These are phyloP conservation scores for Euplexia lucipara DNA, from an alignment of 2,888 invertebrate genomes.

Conservation along the genomic window DNA sequence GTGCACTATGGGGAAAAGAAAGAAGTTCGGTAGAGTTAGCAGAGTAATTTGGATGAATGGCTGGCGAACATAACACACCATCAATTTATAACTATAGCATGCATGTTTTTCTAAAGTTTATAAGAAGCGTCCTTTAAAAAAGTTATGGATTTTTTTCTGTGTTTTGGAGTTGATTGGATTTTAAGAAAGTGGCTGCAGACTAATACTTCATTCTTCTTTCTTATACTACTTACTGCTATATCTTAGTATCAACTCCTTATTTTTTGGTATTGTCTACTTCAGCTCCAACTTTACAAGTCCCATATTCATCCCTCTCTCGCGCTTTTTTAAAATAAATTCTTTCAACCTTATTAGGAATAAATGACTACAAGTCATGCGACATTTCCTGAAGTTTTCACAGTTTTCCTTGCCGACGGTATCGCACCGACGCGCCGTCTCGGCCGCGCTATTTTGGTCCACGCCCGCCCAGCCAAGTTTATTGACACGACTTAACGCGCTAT, in stretches of 20 bases:
- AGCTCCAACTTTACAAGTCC: no score
- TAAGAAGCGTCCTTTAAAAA: no score
- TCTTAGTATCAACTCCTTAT: neutral
- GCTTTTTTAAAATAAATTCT: no score
- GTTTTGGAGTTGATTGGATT: no score
- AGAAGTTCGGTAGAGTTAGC: slow-evolving; percentile 78
- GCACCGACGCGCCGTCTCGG: slow-evolving; percentile 79
- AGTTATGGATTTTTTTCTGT: neutral
- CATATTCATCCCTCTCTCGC: no score
- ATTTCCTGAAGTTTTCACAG: slow-evolving; percentile 55
- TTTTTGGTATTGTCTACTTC: neutral
- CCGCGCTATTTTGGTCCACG: slow-evolving; percentile 85
- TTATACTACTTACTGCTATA: neutral
- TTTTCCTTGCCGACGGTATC: slow-evolving; percentile 78
- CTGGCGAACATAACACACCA: neutral
- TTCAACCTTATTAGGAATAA: slow-evolving; percentile 34
- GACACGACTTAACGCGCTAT: slow-evolving; percentile 80
- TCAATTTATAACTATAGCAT: neutral
- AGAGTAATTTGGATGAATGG: slow-evolving; percentile 49
- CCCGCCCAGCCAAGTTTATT: slow-evolving; percentile 90
- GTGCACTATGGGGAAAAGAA: slow-evolving; percentile 82
- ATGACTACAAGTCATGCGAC: slow-evolving; percentile 10
- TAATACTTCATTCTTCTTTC: no score
- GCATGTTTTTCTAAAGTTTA: neutral
- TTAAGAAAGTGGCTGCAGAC: no score